Evolutionary conservation across 2,888 invertebrate genomes (phyloP), one percentile per base, ranked within the genome.

Genomic region (Agrochola circellaris): DNA sequence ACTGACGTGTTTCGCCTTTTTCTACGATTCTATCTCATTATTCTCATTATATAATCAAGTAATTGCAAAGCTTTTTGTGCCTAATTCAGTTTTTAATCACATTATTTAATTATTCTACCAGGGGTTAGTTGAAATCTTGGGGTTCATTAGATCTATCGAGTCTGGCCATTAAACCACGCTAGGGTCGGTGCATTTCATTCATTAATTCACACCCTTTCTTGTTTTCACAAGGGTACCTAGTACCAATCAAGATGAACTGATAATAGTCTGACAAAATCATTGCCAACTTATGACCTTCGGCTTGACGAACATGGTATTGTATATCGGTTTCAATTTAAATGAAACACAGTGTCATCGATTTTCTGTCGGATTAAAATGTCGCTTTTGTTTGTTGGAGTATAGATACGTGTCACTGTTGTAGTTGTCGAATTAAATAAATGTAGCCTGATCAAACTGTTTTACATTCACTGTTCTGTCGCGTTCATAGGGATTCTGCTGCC

Each of bases 11-110:
- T n/a, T n/a, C 65, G 17, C 79, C 77, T 79, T 86, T 79, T 77
- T 84, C 72, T 81, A 69, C 69, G 51, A 84, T 84, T 81, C 68
- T 38, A 82, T 82, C 75, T 77, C 72, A 66, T 79, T 83, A 77
- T n/a, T n/a, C n/a, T n/a, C n/a, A n/a, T n/a, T n/a, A n/a, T n/a
- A n/a, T n/a, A n/a, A n/a, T n/a, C n/a, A n/a, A n/a, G 86, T 88
- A 88, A 90, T 90, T 88, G 83, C 74, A 75, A 73, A 82, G 85
- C 79, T 88, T 88, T 87, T 80, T 87, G 81, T 88, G 85, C 87
- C 89, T 84, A 87, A 87, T 87, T 89, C 87, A 86, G 84, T 91
- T 15, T 38, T 38, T 7, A 48, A 20, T 51, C n/a, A 51, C 15
- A 30, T 42, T 42, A 30, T 48, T 78, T n/a, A 38, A 38, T 38